Percentiles rank a stretch among this genome's conserved stretches.
Evolutionary conservation across 2,888 invertebrate species (phyloP).

Genomic region (Pocota personata): DNA sequence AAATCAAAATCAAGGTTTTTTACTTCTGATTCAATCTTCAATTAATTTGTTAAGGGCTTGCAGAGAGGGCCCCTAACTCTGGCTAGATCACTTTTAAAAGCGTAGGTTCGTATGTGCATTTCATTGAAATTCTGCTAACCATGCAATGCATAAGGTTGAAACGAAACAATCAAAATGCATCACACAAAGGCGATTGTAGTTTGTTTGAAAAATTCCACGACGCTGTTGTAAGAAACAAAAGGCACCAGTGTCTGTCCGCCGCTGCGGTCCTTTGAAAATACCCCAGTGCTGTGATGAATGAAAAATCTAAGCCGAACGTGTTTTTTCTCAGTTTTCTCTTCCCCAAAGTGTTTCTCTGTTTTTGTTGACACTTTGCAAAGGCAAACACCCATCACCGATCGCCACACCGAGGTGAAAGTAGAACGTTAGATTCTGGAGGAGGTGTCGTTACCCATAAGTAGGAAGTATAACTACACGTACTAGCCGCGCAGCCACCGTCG

Average conservation of each 20-base stretch:
- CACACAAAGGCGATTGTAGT: background rate
- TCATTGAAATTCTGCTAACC: no score
- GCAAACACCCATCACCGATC: constrained; percentile 49
- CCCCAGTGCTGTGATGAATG: constrained; percentile 36
- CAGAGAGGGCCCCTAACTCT: no score
- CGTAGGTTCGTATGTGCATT: no score
- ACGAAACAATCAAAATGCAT: no score
- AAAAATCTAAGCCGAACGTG: constrained; percentile 35
- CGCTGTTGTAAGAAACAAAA: background rate
- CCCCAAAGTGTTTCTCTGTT: constrained; percentile 43
- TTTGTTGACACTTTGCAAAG: constrained; percentile 50
- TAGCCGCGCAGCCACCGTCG: background rate
- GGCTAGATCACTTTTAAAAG: no score
- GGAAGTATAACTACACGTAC: constrained; percentile 36
- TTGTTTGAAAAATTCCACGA: background rate
- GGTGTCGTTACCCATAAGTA: constrained; percentile 44
- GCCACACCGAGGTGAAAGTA: constrained; percentile 71
- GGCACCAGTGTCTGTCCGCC: background rate
- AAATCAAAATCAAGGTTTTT: no score
- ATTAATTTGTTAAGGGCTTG: no score
- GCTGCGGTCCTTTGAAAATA: constrained; percentile 3
- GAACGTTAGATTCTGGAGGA: constrained; percentile 70
- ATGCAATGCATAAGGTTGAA: no score
- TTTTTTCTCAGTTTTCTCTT: constrained; percentile 38
- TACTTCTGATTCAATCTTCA: no score